Evolutionary conservation across 2,797 vertebrate genomes (phyloP), one percentile per base, ranked within the genome.

Genomic region (Sebastes diploproa): DNA sequence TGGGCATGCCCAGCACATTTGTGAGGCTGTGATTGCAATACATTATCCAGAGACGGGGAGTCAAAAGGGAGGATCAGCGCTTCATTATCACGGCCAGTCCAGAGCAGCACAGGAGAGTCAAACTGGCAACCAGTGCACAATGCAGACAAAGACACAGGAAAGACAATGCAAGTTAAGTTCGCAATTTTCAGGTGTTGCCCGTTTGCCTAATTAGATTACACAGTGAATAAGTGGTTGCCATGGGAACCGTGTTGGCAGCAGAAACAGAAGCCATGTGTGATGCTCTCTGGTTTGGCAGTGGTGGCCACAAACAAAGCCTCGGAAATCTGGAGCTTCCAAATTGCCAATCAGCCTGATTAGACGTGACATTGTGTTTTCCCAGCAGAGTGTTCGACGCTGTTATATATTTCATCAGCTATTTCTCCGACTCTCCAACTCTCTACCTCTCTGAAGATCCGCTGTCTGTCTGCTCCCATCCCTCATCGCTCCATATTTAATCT

Each of bases 261-360:
- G 58, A 67, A 82, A 71, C 63, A 69, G 23, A 81, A 90, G 75
- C 88, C 66, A 77, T 92, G 90, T 88, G 70, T 59, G 83, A 89
- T 77, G 89, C 77, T 14, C 82, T 81, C 46, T 65, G 80, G 74
- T 87, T 91, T 87, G 86, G 88, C 90, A 83, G 77, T 2, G 55
- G 60, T 77, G 63, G 65, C 65, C 62, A 59, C 76, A 90, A 88
- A 90, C 90, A 93, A 92, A 88, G 89, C 89, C 79, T 83, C 9
- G 50, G 50, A 90, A 93, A 91, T 90, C 83, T 88, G 90, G 77
- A 86, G 90, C 87, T 86, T 88, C 83, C 91, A 91, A 94, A 92
- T 92, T 93, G 89, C 86, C 92, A 93, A 85, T 94, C 92, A 90
- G 84, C 78, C 80, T 93, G 92, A 93, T 93, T 92, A 85, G 81